Evolutionary conservation across 2,888 invertebrate genomes (phyloP).

Genomic region (Yponomeuta plumbellus): DNA sequence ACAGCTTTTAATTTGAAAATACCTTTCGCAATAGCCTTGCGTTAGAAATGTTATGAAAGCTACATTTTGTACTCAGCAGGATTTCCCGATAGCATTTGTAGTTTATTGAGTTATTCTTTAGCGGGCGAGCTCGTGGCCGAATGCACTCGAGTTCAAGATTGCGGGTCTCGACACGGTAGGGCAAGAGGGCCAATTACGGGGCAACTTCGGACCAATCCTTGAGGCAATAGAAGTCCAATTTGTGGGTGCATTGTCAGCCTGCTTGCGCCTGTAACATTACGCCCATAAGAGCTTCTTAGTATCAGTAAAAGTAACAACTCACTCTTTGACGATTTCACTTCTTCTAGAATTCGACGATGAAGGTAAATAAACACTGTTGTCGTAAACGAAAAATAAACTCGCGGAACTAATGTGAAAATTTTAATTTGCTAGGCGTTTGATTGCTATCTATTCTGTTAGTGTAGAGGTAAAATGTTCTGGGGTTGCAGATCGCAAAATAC

Average conservation of each 20-base stretch:
- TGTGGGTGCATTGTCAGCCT: constrained; percentile 60
- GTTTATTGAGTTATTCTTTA: constrained; percentile 31
- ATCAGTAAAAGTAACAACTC: neutral
- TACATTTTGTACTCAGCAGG: neutral
- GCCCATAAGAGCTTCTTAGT: constrained; percentile 11
- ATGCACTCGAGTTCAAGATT: constrained; percentile 28
- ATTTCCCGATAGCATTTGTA: constrained; percentile 20
- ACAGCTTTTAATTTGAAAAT: neutral
- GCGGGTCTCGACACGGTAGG: constrained; percentile 36
- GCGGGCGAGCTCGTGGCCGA: constrained; percentile 17
- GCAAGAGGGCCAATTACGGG: constrained; percentile 53
- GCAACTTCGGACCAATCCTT: constrained; percentile 41
- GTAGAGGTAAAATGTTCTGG: too few relatives aligned
- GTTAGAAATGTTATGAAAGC: neutral
- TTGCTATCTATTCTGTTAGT: too few relatives aligned
- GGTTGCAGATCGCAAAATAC: too few relatives aligned
- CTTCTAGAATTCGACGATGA: neutral
- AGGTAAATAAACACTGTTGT: neutral
- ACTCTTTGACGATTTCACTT: neutral
- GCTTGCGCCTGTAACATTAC: constrained; percentile 29
- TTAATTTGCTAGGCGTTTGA: neutral
- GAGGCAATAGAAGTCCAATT: constrained; percentile 62
- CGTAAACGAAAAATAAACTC: too few relatives aligned
- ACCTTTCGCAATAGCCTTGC: neutral
- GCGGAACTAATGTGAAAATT: neutral